Evolutionary conservation across 1,140 invertebrate species (phyloP).

Genomic region (Polypedilum pembai): DNA sequence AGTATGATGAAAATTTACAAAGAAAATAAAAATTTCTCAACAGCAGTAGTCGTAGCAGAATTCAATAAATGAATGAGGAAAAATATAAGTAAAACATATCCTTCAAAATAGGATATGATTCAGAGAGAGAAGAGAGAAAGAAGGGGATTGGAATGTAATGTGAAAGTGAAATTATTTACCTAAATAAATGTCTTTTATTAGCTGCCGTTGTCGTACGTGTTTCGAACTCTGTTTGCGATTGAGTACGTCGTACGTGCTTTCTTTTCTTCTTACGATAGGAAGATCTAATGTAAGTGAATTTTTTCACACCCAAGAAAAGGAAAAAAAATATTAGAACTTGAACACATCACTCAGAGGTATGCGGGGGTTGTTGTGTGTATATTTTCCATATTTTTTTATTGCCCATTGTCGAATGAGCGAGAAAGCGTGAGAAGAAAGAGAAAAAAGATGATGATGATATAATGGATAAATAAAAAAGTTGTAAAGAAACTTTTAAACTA

Average conservation of each 20-base stretch:
- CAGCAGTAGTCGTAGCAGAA: neutral
- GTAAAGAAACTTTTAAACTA: no score
- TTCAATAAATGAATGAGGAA: neutral
- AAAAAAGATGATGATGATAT: no score
- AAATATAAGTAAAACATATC: neutral
- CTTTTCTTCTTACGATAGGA: slow-evolving; percentile 49
- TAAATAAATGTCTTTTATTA: slow-evolving; percentile 46
- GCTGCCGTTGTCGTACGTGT: slow-evolving; percentile 56
- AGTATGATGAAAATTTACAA: no score
- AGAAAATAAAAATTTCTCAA: no score
- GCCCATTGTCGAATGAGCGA: no score
- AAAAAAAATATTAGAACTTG: no score
- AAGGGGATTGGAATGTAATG: slow-evolving; percentile 30
- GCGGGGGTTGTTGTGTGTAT: no score
- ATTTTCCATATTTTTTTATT: no score
- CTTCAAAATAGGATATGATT: neutral
- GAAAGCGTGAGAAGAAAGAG: no score
- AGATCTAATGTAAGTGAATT: slow-evolving; percentile 34
- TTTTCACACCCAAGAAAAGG: no score
- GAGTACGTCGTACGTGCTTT: slow-evolving; percentile 53
- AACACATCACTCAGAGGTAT: no score
- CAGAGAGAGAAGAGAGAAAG: neutral
- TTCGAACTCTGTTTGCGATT: slow-evolving; percentile 66
- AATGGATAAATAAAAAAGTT: no score
- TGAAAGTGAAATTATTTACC: slow-evolving; percentile 31